Conservation (phyloP, 2,797 vertebrate genomes). For the Malurus leucopterus region DNA sequence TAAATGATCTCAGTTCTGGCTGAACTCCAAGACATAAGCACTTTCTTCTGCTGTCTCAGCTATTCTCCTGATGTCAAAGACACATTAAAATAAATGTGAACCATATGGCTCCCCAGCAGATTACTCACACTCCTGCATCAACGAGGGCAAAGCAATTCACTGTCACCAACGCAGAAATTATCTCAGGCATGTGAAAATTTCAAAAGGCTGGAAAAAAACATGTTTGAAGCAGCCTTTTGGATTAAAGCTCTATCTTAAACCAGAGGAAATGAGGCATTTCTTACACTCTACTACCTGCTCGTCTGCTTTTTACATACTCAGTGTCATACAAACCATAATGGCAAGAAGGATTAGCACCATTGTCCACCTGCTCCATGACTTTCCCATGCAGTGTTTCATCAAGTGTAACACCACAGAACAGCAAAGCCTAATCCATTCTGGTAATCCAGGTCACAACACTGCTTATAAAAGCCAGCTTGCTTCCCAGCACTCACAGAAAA, state of each 20-base stretch:
- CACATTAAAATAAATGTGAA: slow-evolving; percentile 86
- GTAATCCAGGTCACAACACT: slow-evolving; percentile 35
- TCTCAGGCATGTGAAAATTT: slow-evolving; percentile 48
- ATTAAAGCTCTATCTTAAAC: slow-evolving; percentile 36
- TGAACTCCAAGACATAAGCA: slow-evolving; percentile 69
- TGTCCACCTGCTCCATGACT: slow-evolving; percentile 51
- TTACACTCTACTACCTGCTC: slow-evolving; percentile 11
- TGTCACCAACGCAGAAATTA: slow-evolving; percentile 67
- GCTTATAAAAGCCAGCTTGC: neutral
- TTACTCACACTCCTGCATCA: slow-evolving; percentile 61
- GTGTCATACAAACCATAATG: neutral
- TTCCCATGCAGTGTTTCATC: slow-evolving; percentile 39
- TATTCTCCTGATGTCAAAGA: slow-evolving; percentile 80
- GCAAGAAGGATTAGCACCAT: slow-evolving; percentile 46
- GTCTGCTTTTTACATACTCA: slow-evolving; percentile 17
- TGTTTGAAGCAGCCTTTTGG: neutral
- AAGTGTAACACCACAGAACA: slow-evolving; percentile 7
- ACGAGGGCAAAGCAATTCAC: slow-evolving; percentile 79
- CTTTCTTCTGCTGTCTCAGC: slow-evolving; percentile 77
- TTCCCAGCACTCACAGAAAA: neutral
- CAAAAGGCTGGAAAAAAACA: slow-evolving; percentile 40
- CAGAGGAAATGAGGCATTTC: slow-evolving; percentile 31
- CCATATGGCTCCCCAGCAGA: slow-evolving; percentile 83
- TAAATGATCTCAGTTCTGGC: slow-evolving; percentile 75
- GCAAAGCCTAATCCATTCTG: slow-evolving; percentile 28